Base-by-base conservation (phyloP, 2,888 invertebrate genomes). In the Anodontia alba region DNA sequence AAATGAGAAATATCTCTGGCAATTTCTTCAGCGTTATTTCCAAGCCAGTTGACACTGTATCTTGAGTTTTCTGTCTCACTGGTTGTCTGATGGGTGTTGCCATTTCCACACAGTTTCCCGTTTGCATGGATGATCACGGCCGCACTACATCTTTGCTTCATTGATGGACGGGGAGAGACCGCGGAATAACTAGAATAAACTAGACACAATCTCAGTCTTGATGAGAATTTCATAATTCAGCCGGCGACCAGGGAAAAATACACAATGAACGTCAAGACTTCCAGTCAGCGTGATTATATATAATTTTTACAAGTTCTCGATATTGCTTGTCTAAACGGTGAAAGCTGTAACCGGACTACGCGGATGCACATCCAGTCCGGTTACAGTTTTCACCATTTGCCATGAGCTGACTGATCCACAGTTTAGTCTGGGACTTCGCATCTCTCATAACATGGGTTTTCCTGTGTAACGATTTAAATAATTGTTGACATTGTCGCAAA, bases 21-120 rank as follows among this genome's bases (percentile, higher is more conserved):
- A 62, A 62, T 62, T 62, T 62, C 62, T 62, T 2, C 33, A 29
- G 20, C 33, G 62, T 62, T 62, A 62, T 62, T 62, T 62, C 62
- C 62, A 23, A 62, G 62, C 33, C 23, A 62, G 62, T 33, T 62
- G 62, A 15, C 62, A 62, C 62, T 62, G 62, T 62, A 62, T 62
- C 62, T 31, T 23, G 62, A 62, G 62, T 62, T 62, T 62, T 62
- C 62, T 62, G 62, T 7, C 33, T 62, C 29, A 33, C 8, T 62
- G 20, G 17, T 2, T 62, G 33, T 62, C 62, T 62, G 62, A 62
- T 20, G 62, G 33, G 33, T 62, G 23, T 62, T 62, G 62, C 62
- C 62, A 62, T 5, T 33, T 33, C 7, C 62, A 62, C 62, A 62
- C 62, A 62, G 62, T 62, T 62, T 62, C 62, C 31, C 33, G 62